A percentile compares a stretch with the other conserved stretches of the same genome.
Conservation (phyloP, 1,140 invertebrate genomes). For the Chironomus striatipennis region DNA sequence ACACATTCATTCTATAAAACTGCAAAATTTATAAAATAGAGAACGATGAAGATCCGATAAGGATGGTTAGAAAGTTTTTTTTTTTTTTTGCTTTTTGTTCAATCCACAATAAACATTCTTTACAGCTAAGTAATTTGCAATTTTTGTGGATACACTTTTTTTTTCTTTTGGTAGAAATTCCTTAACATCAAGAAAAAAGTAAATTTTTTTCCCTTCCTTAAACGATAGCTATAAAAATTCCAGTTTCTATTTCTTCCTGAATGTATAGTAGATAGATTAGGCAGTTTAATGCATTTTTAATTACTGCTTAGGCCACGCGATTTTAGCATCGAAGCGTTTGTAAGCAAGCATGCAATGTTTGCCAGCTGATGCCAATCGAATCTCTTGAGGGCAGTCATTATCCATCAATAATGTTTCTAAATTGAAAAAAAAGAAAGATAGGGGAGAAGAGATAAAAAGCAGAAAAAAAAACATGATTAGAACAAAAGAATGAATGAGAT, state of each 20-base stretch:
- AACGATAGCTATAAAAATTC: neutral
- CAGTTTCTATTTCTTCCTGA: neutral
- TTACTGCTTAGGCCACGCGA: constrained; percentile 71
- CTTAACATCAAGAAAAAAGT: neutral
- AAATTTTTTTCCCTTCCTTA: no score
- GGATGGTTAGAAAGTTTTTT: neutral
- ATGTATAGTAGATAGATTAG: neutral
- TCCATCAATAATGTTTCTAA: constrained; percentile 75
- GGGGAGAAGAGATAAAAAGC: constrained; percentile 6
- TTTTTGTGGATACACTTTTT: neutral
- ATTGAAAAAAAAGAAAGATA: constrained; percentile 24
- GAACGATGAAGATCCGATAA: no score
- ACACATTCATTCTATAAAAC: no score
- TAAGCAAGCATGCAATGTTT: constrained; percentile 86
- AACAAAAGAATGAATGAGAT: no score
- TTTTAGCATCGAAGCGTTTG: constrained; percentile 91
- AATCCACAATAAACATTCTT: neutral
- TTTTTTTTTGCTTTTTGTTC: neutral
- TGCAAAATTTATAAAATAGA: no score
- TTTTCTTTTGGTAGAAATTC: neutral
- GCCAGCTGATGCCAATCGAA: constrained; percentile 58
- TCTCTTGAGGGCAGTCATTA: constrained; percentile 81
- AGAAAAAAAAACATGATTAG: neutral
- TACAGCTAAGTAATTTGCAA: neutral
- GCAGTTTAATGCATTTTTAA: constrained; percentile 20